Evolutionary conservation across 2,888 invertebrate genomes (phyloP).

Genomic region (Pinctada fucata): DNA sequence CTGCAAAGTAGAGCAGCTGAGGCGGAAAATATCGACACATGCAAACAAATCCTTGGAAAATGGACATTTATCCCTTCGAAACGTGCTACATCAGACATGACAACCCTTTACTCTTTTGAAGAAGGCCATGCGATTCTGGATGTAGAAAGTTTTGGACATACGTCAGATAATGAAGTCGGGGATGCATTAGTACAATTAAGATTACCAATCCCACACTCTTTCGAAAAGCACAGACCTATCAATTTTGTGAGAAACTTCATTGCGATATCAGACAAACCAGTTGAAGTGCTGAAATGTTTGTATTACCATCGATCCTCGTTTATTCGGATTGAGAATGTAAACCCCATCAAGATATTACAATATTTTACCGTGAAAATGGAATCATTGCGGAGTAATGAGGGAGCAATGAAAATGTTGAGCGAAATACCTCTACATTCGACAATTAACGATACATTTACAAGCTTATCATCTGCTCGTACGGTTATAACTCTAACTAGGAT

Average conservation of each 20-base stretch:
- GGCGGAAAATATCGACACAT: not conserved
- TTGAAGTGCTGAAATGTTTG: slow-evolving; percentile 2
- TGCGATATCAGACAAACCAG: not conserved
- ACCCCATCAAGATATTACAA: not conserved
- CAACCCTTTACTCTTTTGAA: not conserved
- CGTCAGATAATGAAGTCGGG: not conserved
- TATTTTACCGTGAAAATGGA: not conserved
- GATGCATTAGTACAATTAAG: not conserved
- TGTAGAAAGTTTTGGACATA: not conserved
- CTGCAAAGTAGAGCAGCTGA: not conserved
- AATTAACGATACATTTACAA: not conserved
- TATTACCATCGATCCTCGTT: not conserved
- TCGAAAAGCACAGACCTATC: not conserved
- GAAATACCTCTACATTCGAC: slow-evolving; percentile 6
- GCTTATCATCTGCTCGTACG: not conserved
- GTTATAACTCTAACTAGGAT: not conserved
- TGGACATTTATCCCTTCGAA: slow-evolving; percentile 10
- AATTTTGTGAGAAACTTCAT: not conserved
- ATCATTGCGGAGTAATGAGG: not conserved
- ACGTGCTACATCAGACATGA: not conserved
- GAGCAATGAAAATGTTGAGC: not conserved
- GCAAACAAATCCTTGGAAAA: not conserved
- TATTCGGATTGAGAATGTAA: not conserved
- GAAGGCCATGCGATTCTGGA: not conserved
- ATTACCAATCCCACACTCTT: not conserved